phyloP scores from a whole-genome alignment of 2,888 invertebrate species.

The Hydraecia micacea region DNA sequence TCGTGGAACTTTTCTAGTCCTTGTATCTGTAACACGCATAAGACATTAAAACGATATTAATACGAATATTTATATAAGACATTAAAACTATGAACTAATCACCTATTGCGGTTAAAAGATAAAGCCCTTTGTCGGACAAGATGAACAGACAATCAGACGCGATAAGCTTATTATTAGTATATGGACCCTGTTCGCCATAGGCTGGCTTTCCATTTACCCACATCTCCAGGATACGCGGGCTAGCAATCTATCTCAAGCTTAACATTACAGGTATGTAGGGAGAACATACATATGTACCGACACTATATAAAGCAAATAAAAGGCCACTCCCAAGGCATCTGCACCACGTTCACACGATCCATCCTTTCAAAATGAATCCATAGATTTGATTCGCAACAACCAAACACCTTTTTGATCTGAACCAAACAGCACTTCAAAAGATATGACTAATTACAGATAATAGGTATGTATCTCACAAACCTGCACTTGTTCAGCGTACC shows the following conservation, averaged over 20 bases:
- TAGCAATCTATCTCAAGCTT: neutral
- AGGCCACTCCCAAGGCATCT: neutral
- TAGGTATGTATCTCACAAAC: conserved; percentile 77
- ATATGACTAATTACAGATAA: neutral
- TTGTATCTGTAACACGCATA: conserved; percentile 89
- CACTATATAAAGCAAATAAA: neutral
- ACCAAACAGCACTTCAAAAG: neutral
- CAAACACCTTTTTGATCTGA: too few relatives aligned
- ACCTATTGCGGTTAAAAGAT: neutral
- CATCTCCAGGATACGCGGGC: neutral
- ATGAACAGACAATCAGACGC: neutral
- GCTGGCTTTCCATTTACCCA: neutral
- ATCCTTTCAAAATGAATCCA: neutral
- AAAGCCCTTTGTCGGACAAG: neutral
- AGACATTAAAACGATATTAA: neutral
- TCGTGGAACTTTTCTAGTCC: conserved; percentile 95
- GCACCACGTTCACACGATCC: neutral
- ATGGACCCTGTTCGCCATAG: neutral
- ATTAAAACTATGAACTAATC: neutral
- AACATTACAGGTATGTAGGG: neutral
- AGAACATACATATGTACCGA: neutral
- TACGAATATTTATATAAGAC: neutral
- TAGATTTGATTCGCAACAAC: too few relatives aligned
- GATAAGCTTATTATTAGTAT: neutral
- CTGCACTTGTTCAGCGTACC: conserved; percentile 96